Evolutionary conservation across 2,888 invertebrate species (phyloP), one percentile per base, ranked within the genome.

Genomic region (Tetanocera ferruginea): DNA sequence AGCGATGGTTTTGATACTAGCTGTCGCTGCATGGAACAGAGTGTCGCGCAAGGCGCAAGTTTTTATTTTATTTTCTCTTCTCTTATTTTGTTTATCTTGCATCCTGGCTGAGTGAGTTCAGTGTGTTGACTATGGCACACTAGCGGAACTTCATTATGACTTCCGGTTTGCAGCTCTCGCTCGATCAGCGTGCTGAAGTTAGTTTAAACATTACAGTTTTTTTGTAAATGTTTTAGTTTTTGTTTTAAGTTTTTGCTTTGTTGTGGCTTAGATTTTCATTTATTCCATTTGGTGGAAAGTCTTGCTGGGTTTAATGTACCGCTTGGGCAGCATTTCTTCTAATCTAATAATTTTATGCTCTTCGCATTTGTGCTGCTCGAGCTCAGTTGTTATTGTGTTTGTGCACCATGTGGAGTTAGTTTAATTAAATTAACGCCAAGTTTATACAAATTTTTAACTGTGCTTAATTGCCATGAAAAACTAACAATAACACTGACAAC

Each of bases 401-500:
- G 57, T 28, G 11, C 23, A 4, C 57, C 17, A 71, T 23, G 23
- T 73, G 49, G 43, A 73, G 62, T 49, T 49, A 62, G 34, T 72
- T 73, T 49, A 62, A 73, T 73, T 73, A 73, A 73, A 62, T 62
- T 62, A 62, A 43, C 25, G 28, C 69, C 14, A 62, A 49, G 62
- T 73, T 49, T 73, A 62, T 62, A 73, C 62, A 73, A 71, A 72
- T 73, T 72, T 60, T 19, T 49, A 69, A 49, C 51, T n/a, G 43
- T 28, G 62, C 62, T 62, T 73, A 73, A 73, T 73, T 73, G 43
- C 60, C 73, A 60, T 73, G 62, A 73, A 73, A 73, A 67, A 31
- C 64, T 19, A 66, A 66, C 43, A 37, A 43, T n/a, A 67, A 67
- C 49, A 34, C 17, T 34, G n/a, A 64, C 34, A n/a, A 34, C 34